Evolutionary conservation across 2,113 vertebrate species (phyloP).

Genomic region (Rhinolophus sinicus): DNA sequence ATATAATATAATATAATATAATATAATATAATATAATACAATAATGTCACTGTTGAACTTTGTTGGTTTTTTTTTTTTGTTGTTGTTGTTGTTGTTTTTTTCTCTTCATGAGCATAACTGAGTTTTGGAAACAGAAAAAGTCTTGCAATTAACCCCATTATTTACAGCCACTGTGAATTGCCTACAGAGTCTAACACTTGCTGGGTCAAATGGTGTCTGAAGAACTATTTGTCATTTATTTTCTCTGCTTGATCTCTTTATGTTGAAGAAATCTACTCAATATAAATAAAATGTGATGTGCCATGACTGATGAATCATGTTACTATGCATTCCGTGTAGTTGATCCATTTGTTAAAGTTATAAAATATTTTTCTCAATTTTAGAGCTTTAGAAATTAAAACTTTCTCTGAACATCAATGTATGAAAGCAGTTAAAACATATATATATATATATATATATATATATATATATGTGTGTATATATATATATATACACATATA

Average conservation of each 20-base stretch:
- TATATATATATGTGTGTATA: too few relatives aligned
- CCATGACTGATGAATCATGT: constrained; percentile 62
- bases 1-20: constrained; percentile 3
- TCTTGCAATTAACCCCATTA: constrained; percentile 47
- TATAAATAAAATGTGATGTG: constrained; percentile 66
- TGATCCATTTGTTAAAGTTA: constrained; percentile 64
- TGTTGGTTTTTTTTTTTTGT: background rate
- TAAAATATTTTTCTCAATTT: background rate
- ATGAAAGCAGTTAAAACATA: background rate
- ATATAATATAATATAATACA: background rate
- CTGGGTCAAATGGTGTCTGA: constrained; percentile 79
- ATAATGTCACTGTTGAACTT: background rate
- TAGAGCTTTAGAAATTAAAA: background rate
- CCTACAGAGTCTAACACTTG: constrained; percentile 67
- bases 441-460: too few relatives aligned
- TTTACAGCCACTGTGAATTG: constrained; percentile 23
- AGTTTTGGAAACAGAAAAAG: background rate
- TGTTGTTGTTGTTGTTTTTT: background rate
- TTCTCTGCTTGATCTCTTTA: constrained; percentile 73
- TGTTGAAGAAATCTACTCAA: constrained; percentile 67
- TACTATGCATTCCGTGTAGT: background rate
- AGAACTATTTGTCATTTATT: constrained; percentile 66
- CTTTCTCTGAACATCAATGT: background rate
- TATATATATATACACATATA: background rate
- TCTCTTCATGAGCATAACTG: constrained; percentile 16